phyloP scores from a whole-genome alignment of 2,797 vertebrate species.

The Bothrops alternatus region DNA sequence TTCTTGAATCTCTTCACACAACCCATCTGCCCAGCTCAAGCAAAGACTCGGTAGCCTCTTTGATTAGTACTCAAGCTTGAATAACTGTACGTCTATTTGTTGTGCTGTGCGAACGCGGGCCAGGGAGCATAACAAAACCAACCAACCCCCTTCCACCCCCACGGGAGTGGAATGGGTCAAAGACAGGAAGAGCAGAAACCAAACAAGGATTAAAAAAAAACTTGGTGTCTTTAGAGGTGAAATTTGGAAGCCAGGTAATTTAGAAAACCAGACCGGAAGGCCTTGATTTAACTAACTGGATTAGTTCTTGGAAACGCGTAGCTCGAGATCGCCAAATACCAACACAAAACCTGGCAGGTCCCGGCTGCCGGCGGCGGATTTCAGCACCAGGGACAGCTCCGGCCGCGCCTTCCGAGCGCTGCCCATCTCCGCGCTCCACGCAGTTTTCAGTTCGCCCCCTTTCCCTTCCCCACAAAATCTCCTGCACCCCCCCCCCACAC shows the following conservation, averaged over 20 bases:
- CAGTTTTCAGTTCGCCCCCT: slow-evolving; percentile 19
- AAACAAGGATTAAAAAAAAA: background rate
- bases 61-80: background rate
- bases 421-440: accelerated
- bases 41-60: background rate
- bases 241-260: background rate
- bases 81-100: background rate
- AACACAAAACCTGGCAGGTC: accelerated
- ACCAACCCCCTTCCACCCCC: too few species aligned
- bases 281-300: background rate
- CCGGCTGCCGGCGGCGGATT: accelerated
- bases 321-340: background rate
- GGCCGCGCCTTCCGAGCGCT: background rate
- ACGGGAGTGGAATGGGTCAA: too few species aligned
- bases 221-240: background rate
- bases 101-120: background rate
- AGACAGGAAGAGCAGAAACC: background rate
- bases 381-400: slow-evolving; percentile 29
- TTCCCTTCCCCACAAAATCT: background rate
- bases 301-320: background rate
- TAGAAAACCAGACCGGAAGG: background rate
- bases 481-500: background rate
- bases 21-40: too few species aligned
- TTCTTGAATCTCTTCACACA: background rate
- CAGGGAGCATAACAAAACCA: background rate